A percentile compares a stretch with the other conserved stretches of the same genome.
Conservation (phyloP, 2,797 vertebrate genomes). For the Etheostoma nigrum region DNA sequence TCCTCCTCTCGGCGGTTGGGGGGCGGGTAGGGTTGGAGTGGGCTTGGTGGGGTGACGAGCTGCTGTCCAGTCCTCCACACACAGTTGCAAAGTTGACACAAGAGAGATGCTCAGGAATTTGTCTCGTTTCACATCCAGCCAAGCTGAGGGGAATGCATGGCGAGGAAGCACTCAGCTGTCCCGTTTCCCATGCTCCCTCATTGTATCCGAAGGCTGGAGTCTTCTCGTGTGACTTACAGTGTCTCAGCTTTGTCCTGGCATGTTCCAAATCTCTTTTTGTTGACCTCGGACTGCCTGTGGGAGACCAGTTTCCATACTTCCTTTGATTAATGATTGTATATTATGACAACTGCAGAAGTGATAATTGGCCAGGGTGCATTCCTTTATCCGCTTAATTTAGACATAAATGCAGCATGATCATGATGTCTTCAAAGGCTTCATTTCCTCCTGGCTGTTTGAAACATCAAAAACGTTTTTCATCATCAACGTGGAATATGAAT, state of each 20-base stretch:
- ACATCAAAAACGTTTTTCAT: too few relatives aligned
- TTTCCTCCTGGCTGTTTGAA: too few relatives aligned
- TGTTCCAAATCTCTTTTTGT: background rate
- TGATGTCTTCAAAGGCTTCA: too few relatives aligned
- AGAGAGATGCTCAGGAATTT: slow-evolving; percentile 61
- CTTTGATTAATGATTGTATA: too few relatives aligned
- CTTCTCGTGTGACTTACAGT: slow-evolving; percentile 4
- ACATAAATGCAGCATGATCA: too few relatives aligned
- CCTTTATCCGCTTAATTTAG: too few relatives aligned
- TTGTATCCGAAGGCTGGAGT: slow-evolving; percentile 8
- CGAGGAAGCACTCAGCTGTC: slow-evolving; percentile 19
- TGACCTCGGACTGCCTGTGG: background rate
- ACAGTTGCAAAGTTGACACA: slow-evolving; percentile 69
- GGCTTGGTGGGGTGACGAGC: slow-evolving; percentile 24
- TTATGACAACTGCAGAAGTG: too few relatives aligned
- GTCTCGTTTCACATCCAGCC: slow-evolving; percentile 55
- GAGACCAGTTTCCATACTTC: too few relatives aligned
- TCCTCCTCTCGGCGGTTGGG: slow-evolving; percentile 41
- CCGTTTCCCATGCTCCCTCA: slow-evolving; percentile 56
- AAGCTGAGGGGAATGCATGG: slow-evolving; percentile 37
- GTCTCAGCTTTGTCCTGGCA: slow-evolving; percentile 2
- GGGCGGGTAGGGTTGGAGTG: slow-evolving; percentile 13
- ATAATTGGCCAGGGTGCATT: too few relatives aligned
- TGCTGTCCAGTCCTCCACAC: slow-evolving; percentile 39
- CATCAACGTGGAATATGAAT: too few relatives aligned